A percentile compares a stretch with the other conserved stretches of the same genome.
phyloP scores from a whole-genome alignment of 1,140 invertebrate genomes.

The Tetragnatha versicolor region DNA sequence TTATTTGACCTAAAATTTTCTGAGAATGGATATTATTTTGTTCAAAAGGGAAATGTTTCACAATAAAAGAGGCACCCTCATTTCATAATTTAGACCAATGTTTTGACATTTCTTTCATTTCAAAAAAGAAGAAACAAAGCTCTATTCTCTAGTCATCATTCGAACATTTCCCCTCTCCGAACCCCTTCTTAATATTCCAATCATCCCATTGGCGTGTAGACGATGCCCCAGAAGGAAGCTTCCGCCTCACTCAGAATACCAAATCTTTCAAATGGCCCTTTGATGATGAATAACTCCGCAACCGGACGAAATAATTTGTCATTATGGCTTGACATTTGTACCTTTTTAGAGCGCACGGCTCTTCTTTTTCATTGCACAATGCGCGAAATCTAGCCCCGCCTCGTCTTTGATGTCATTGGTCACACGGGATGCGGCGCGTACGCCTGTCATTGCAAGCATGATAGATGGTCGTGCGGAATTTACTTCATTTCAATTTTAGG shows the following conservation, averaged over 20 bases:
- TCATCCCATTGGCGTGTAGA: too few species aligned
- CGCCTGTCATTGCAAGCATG: constrained; percentile 31
- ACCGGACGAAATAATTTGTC: constrained; percentile 31
- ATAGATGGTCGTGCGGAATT: constrained; percentile 43
- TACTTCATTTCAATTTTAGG: constrained; percentile 51
- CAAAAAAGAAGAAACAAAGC: too few species aligned
- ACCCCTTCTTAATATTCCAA: too few species aligned
- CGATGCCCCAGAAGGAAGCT: too few species aligned
- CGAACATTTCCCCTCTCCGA: too few species aligned
- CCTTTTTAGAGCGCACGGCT: constrained; percentile 26
- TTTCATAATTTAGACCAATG: too few species aligned
- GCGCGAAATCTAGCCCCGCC: constrained; percentile 31
- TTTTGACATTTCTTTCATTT: too few species aligned
- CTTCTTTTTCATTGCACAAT: constrained; percentile 1
- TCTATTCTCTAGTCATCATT: too few species aligned
- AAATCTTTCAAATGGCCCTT: constrained; percentile 28
- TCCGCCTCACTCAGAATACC: not conserved
- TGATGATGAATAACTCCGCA: constrained; percentile 33
- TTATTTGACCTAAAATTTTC: too few species aligned
- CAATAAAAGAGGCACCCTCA: too few species aligned
- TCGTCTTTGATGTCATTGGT: constrained; percentile 38
- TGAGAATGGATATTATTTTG: too few species aligned
- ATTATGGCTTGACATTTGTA: constrained; percentile 48
- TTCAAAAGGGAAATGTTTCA: too few species aligned
- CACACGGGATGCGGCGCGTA: constrained; percentile 20